Base-by-base conservation (phyloP, 2,113 vertebrate genomes). In the Bubalus kerabau region DNA sequence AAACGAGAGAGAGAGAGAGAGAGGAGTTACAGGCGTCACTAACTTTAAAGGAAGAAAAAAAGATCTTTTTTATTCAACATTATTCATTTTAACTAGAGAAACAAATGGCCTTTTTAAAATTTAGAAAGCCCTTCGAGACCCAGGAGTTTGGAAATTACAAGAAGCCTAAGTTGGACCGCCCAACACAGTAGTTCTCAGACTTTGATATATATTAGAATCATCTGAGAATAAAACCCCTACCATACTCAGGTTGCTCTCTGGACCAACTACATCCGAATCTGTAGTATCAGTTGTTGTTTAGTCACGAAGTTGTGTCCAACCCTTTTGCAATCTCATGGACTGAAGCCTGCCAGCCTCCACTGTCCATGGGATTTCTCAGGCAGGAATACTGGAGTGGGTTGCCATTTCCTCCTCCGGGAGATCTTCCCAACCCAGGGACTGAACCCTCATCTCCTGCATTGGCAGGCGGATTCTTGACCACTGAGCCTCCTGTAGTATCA, bases 1-100 rank as follows among this genome's bases (percentile, higher is more conserved):
- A 96, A 97, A 83, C 30, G 43, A 96, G 43, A 87, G 46, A 64
- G 62, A 64, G 60, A 62, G 32, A 78, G 64, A 28, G 26, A 23
- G n/a, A 14, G 46, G 8, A 59, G 40, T 91, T 84, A 87, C 3
- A 95, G 28, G 26, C 80, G 60, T 97, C 48, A 80, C 43, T 87
- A 96, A 92, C 56, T 90, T 95, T 97, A 93, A 96, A 89, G 60
- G 30, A 91, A 93, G 50, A 21, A 32, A 90, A 64, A 95, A 89
- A 80, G 43, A 46, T 13, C 26, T 32, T 88, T 91, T 21, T 88
- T 21, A 32, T 86, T 89, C n/a, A 92, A 50, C n/a, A 81, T 67
- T 89, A 59, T 90, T 89, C 30, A 74, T 95, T 93, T 95, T 87
- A 94, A 82, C 26, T 32, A 52, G 48, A 92, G 12, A 95, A 43